A percentile compares a stretch with the other conserved stretches of the same genome.
phyloP scores from a whole-genome alignment of 2,113 vertebrate species.

The Bos taurus region DNA sequence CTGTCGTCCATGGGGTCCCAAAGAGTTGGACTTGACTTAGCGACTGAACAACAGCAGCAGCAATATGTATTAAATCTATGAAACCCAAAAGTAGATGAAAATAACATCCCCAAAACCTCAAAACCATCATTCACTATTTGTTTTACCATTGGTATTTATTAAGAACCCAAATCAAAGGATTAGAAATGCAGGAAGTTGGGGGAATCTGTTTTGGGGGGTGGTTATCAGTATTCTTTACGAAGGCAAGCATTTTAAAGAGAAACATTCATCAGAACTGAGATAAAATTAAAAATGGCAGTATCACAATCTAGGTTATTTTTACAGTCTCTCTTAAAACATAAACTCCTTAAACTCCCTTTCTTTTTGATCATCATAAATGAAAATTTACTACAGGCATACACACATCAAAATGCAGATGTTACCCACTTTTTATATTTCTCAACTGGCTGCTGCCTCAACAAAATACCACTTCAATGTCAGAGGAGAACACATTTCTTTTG shows the following conservation, averaged over 20 bases:
- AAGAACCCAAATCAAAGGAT: slow-evolving; percentile 22
- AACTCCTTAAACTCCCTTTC: slow-evolving; percentile 41
- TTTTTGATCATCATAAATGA: slow-evolving; percentile 51
- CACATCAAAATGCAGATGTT: slow-evolving; percentile 57
- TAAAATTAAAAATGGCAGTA: slow-evolving; percentile 54
- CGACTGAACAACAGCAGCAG: not conserved
- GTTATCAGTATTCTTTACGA: slow-evolving; percentile 30
- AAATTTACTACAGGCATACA: slow-evolving; percentile 19
- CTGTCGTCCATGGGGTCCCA: not conserved
- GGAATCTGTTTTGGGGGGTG: not conserved
- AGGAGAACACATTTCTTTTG: not conserved
- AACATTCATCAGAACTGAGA: slow-evolving; percentile 41
- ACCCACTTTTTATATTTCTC: slow-evolving; percentile 12
- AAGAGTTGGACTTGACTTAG: not conserved
- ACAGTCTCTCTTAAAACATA: slow-evolving; percentile 40
- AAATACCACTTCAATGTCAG: slow-evolving; percentile 13
- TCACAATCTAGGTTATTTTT: slow-evolving; percentile 39
- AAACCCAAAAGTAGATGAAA: slow-evolving; percentile 34
- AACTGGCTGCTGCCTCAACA: not conserved
- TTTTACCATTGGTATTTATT: not conserved
- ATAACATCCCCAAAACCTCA: not conserved
- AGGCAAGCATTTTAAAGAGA: slow-evolving; percentile 25
- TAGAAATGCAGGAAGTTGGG: not conserved
- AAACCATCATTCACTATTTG: not conserved
- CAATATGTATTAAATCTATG: not conserved